A percentile compares a stretch with the other conserved stretches of the same genome.
These are phyloP conservation scores for Epizoanthus stellaris DNA, from an alignment of 92 coral and sea anemone species.

Conservation along the genomic window DNA sequence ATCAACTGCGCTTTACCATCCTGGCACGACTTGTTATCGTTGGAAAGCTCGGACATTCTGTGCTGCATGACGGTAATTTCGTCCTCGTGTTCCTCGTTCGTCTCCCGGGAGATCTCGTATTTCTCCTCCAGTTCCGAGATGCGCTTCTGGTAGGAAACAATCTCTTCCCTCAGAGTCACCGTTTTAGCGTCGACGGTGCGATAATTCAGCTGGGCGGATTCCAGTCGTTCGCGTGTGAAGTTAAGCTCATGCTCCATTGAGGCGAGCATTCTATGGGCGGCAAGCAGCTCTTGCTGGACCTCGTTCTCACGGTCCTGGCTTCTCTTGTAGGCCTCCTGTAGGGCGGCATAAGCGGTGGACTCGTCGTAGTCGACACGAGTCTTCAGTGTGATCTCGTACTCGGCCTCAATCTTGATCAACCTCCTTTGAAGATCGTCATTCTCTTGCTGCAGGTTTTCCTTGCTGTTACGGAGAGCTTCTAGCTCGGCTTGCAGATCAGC, in stretches of 20 bases:
- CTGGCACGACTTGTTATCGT: slow-evolving; percentile 71
- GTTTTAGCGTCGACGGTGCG: slow-evolving; percentile 77
- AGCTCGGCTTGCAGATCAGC: slow-evolving; percentile 89
- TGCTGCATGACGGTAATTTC: slow-evolving; percentile 88
- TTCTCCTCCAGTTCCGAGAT: slow-evolving; percentile 96
- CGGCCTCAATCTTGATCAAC: slow-evolving; percentile 90
- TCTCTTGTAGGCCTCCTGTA: slow-evolving; percentile 91
- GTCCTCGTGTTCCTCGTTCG: slow-evolving; percentile 84
- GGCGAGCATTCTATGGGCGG: slow-evolving; percentile 85
- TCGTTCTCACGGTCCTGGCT: slow-evolving; percentile 98
- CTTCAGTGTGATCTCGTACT: slow-evolving; percentile 87
- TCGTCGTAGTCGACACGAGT: slow-evolving; percentile 81
- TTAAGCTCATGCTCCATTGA: slow-evolving; percentile 80
- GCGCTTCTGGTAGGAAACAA: slow-evolving; percentile 81
- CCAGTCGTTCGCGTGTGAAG: slow-evolving; percentile 71
- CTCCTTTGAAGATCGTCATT: slow-evolving; percentile 81
- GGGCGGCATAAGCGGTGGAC: slow-evolving; percentile 83
- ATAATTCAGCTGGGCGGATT: slow-evolving; percentile 69
- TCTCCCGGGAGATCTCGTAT: slow-evolving; percentile 81
- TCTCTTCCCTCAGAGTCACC: slow-evolving; percentile 77
- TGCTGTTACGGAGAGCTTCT: slow-evolving; percentile 81
- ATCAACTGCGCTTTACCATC: slow-evolving; percentile 73
- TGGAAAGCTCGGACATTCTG: slow-evolving; percentile 80
- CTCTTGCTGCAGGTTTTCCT: slow-evolving; percentile 85
- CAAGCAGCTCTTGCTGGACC: slow-evolving; percentile 85